These are phyloP conservation scores for Arnoldichthys spilopterus DNA, from an alignment of 2,797 vertebrate species.

Conservation along the genomic window DNA sequence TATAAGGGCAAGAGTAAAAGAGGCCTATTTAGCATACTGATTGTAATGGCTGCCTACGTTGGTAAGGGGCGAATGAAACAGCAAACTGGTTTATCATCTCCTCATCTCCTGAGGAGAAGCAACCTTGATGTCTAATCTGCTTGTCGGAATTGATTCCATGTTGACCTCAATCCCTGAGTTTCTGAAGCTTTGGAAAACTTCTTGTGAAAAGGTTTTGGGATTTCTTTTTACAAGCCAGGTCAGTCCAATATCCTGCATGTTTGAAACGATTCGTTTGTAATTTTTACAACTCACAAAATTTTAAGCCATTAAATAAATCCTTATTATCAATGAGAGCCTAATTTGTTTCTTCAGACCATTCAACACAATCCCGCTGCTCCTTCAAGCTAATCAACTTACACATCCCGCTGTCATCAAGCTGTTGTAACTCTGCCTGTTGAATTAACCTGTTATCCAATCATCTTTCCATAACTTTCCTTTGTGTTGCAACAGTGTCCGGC, in stretches of 20 bases:
- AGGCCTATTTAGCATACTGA: conserved; percentile 24
- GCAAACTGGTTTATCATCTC: conserved; percentile 36
- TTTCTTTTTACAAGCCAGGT: neutral
- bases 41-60: conserved; percentile 9
- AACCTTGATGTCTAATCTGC: conserved; percentile 28
- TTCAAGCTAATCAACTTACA: conserved; percentile 2
- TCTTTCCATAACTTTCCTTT: conserved; percentile 22
- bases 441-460: conserved; percentile 21
- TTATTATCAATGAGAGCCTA: neutral
- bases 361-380: neutral
- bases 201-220: neutral
- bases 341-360: neutral
- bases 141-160: conserved; percentile 31
- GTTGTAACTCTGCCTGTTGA: neutral
- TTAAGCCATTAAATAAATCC: neutral
- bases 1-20: conserved; percentile 47
- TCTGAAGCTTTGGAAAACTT: neutral
- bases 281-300: conserved; percentile 6
- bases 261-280: neutral
- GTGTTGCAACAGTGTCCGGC: neutral
- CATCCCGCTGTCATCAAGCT: neutral
- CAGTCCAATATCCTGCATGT: neutral
- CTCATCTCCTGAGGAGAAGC: conserved; percentile 33
- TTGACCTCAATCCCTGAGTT: conserved; percentile 20
- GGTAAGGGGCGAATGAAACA: conserved; percentile 30